These are phyloP conservation scores for Tipula unca DNA, from an alignment of 2,888 invertebrate species.

Conservation along the genomic window DNA sequence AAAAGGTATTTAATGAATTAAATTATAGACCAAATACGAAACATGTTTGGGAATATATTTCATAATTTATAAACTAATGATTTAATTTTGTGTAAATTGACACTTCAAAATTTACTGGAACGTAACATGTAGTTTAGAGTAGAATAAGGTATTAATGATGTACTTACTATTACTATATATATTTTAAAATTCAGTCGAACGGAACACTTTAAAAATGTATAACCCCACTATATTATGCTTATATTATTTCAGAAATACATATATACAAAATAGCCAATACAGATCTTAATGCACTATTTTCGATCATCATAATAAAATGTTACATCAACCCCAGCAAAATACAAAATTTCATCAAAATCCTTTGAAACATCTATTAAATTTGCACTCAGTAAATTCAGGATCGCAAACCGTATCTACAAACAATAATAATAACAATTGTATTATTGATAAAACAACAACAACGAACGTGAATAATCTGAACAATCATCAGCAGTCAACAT, in stretches of 20 bases:
- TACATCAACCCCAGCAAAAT: slow-evolving; percentile 36
- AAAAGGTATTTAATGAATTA: not conserved
- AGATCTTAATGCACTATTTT: not conserved
- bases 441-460: slow-evolving; percentile 22
- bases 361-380: slow-evolving; percentile 41
- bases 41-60: not conserved
- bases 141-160: not conserved
- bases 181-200: not conserved
- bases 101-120: not conserved
- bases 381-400: slow-evolving; percentile 31
- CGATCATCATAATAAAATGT: slow-evolving; percentile 32
- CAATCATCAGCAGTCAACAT: slow-evolving; percentile 26
- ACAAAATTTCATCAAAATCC: slow-evolving; percentile 43
- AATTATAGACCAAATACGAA: not conserved
- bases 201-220: not conserved
- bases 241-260: not conserved
- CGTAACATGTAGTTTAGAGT: not conserved
- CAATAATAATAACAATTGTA: not conserved
- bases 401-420: not conserved
- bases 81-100: not conserved
- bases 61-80: not conserved
- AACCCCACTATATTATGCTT: not conserved
- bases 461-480: not conserved
- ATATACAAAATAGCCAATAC: not conserved
- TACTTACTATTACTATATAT: not conserved